Conservation (phyloP, 2,113 vertebrate genomes). For the Dermatemys mawii region DNA sequence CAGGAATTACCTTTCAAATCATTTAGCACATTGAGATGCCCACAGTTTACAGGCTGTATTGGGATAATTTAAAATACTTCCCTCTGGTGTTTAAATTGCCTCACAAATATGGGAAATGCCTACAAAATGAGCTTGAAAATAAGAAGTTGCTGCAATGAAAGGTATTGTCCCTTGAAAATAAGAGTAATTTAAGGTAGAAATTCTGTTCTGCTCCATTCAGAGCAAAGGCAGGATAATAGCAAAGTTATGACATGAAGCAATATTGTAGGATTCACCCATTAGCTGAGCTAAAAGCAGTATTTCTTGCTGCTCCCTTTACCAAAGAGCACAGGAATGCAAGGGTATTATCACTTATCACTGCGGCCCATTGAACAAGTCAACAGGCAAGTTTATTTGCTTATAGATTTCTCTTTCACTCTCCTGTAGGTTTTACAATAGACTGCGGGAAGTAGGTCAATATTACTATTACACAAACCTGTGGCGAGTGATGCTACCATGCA, state of each 20-base stretch:
- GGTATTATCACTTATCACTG: background rate
- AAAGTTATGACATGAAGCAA: background rate
- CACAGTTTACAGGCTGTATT: background rate
- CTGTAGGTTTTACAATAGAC: background rate
- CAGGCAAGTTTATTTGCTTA: background rate
- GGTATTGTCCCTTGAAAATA: background rate
- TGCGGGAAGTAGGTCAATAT: background rate
- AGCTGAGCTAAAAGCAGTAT: background rate
- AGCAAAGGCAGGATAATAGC: background rate
- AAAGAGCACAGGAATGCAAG: background rate
- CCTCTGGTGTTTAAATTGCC: background rate
- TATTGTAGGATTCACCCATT: background rate
- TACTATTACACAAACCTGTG: background rate
- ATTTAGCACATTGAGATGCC: background rate
- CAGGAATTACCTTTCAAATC: background rate
- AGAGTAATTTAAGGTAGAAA: background rate
- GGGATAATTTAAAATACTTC: background rate
- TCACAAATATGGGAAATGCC: background rate
- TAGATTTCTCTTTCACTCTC: background rate
- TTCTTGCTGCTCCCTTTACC: background rate
- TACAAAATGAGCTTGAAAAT: background rate
- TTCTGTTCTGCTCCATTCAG: background rate
- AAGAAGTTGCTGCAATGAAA: background rate
- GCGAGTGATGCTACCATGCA: rapidly evolving
- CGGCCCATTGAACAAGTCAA: slow-evolving; percentile 11